Evolutionary conservation across 2,888 invertebrate species (phyloP), one percentile per base, ranked within the genome.

Genomic region (Drosophila tripunctata): DNA sequence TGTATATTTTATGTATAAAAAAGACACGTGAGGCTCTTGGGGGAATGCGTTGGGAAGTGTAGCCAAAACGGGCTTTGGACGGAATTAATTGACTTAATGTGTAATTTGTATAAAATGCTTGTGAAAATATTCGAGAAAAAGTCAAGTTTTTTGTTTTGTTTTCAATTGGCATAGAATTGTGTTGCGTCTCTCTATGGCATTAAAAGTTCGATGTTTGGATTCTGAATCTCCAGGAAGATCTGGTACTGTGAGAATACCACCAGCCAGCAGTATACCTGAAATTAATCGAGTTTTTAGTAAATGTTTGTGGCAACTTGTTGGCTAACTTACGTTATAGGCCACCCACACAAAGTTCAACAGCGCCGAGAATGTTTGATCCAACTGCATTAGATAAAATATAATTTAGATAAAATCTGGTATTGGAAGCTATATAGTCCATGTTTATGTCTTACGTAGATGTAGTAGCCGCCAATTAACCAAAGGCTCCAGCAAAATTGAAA

Each of bases 401-500:
- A 15, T 22, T 24, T 27, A 5, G n/a, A n/a, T n/a, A n/a, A n/a
- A n/a, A n/a, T n/a, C n/a, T n/a, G n/a, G n/a, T n/a, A n/a, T n/a
- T n/a, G n/a, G n/a, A n/a, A n/a, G n/a, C n/a, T n/a, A n/a, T n/a
- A n/a, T n/a, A n/a, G 1, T 17, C 36, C 3, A 3, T 1, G 1
- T 6, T 3, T 14, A 93, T n/a, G n/a, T n/a, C 95, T 95, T 91
- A 97, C 97, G 92, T 97, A 97, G 87, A 97, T 97, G 86, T 97
- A 97, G 88, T 97, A 97, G 67, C 97, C 96, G 67, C 96, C 96
- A 31, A 97, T 92, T 1, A 97, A 92, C 96, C 97, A 97, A 22
- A 97, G 91, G 4, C 97, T 96, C 90, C 96, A 97, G 2, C 94
- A 88, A 4, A 96, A 91, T 90, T 97, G 96, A 89, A 96, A 96